phyloP scores from a whole-genome alignment of 2,888 invertebrate species.

The Halictus ligatus region DNA sequence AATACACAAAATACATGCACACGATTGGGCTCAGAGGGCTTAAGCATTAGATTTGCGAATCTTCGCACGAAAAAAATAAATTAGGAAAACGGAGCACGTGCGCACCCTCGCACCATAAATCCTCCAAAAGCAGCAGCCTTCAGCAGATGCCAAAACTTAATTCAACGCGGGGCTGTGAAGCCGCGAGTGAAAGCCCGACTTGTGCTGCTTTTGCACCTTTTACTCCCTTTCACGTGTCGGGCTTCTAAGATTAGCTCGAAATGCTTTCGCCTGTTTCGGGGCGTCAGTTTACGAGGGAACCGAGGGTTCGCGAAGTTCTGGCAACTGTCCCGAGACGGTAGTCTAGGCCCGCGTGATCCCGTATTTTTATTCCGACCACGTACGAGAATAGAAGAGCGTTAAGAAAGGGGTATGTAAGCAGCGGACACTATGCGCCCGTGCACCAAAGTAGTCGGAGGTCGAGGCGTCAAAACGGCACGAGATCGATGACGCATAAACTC shows the following conservation, averaged over 20 bases:
- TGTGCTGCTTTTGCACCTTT: neutral
- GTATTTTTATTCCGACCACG: slow-evolving; percentile 62
- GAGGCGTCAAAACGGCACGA: neutral
- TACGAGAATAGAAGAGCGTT: slow-evolving; percentile 67
- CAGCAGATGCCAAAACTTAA: neutral
- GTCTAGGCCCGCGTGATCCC: slow-evolving; percentile 40
- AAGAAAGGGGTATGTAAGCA: slow-evolving; percentile 38
- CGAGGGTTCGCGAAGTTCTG: slow-evolving; percentile 53
- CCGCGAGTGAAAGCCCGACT: slow-evolving; percentile 10
- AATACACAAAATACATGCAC: neutral
- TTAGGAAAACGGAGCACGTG: neutral
- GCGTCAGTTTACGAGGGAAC: slow-evolving; percentile 52
- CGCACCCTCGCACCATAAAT: neutral
- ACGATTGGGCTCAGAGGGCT: neutral
- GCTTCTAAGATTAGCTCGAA: slow-evolving; percentile 59
- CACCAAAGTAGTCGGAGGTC: slow-evolving; percentile 29
- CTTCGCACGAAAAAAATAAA: neutral
- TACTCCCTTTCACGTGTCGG: slow-evolving; percentile 25
- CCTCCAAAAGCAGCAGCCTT: neutral
- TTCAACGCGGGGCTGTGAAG: neutral
- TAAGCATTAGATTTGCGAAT: neutral
- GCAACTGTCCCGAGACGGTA: slow-evolving; percentile 50
- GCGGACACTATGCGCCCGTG: slow-evolving; percentile 16
- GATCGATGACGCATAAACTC: neutral
- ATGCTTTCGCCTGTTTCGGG: slow-evolving; percentile 43